Conservation (phyloP, 2,888 invertebrate species). For the Lasioglossum malachurum region DNA sequence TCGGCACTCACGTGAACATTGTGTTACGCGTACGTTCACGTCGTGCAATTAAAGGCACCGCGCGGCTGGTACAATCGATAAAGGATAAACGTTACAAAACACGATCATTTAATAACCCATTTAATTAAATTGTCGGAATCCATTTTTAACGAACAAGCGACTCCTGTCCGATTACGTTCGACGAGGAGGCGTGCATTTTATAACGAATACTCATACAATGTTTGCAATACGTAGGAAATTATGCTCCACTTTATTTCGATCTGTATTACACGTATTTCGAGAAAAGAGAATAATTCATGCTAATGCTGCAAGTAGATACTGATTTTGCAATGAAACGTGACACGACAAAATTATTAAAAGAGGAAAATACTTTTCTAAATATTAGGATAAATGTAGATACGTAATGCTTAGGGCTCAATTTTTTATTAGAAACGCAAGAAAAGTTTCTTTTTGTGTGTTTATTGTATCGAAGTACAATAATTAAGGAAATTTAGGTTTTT, state of each 20-base stretch:
- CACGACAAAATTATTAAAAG: not conserved
- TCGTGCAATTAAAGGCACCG: not conserved
- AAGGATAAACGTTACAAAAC: slow-evolving; percentile 1
- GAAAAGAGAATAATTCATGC: not conserved
- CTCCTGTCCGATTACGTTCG: not conserved
- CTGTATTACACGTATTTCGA: not conserved
- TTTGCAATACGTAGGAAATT: not conserved
- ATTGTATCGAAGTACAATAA: too few relatives aligned
- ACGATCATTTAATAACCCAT: slow-evolving; percentile 10
- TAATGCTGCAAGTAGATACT: not conserved
- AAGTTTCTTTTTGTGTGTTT: too few relatives aligned
- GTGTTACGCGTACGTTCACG: slow-evolving; percentile 8
- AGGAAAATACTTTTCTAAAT: not conserved
- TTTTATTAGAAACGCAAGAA: too few relatives aligned
- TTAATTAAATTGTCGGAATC: slow-evolving; percentile 6
- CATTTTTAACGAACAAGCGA: slow-evolving; percentile 4
- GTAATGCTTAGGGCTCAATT: too few relatives aligned
- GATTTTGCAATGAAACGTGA: not conserved
- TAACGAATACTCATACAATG: not conserved
- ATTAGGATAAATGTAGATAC: not conserved
- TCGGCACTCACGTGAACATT: not conserved
- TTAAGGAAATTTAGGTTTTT: too few relatives aligned
- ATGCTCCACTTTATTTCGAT: not conserved
- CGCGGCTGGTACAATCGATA: not conserved
- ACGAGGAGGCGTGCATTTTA: not conserved